Percentiles rank a stretch among this genome's conserved stretches.
phyloP scores from a whole-genome alignment of 30 jellyfish, hydroid and myxozoan species.

The Hydra vulgaris region DNA sequence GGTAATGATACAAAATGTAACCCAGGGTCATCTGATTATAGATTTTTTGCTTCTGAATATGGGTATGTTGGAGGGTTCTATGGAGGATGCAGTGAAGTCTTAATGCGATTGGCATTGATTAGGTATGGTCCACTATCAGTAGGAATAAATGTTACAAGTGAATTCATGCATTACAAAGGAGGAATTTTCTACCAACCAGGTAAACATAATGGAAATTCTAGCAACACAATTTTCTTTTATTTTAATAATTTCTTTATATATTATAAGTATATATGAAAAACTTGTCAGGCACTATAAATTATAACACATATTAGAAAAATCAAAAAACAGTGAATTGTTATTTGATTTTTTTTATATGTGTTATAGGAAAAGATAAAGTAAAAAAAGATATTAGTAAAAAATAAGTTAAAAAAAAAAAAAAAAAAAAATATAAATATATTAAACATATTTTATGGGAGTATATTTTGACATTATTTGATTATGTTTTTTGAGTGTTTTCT shows the following conservation, averaged over 20 bases:
- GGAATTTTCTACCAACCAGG: slow-evolving; percentile 57
- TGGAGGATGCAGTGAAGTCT: slow-evolving; percentile 52
- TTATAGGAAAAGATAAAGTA: no score
- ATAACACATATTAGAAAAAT: no score
- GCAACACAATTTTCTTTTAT: no score
- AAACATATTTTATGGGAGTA: no score
- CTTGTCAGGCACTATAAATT: not conserved
- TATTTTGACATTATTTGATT: no score
- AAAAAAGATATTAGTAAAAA: no score
- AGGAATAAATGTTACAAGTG: slow-evolving; percentile 24
- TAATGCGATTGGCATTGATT: slow-evolving; percentile 40
- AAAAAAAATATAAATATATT: no score
- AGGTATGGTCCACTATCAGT: slow-evolving; percentile 48
- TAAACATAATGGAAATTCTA: not conserved
- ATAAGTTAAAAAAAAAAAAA: no score
- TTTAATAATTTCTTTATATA: no score
- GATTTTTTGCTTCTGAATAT: slow-evolving; percentile 24
- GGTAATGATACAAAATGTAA: slow-evolving; percentile 38
- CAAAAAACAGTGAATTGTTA: no score
- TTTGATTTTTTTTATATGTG: no score
- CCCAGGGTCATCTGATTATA: slow-evolving; percentile 12
- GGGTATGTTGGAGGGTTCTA: slow-evolving; percentile 58
- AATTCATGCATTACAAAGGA: slow-evolving; percentile 33
- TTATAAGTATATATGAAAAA: not conserved
- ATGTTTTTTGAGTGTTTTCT: no score